Evolutionary conservation across 2,113 vertebrate genomes (phyloP), one percentile per base, ranked within the genome.

Genomic region (Labeo catla): DNA sequence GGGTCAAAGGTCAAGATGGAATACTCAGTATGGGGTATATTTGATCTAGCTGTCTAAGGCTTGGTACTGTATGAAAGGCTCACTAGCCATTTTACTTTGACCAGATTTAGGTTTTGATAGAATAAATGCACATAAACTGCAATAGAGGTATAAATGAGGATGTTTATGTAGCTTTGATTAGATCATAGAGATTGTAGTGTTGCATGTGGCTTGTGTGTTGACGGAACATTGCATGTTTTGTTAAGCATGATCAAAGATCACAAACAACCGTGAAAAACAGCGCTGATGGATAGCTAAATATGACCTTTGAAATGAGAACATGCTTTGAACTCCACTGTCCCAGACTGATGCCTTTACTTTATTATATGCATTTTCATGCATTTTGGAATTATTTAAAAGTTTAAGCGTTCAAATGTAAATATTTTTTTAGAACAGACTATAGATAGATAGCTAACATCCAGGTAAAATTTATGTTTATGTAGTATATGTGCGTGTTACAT

Each of bases 241-340:
- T 52, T 23, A 2, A 80, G 7, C 76, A 83, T 0, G 23, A 68
- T 34, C 76, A 91, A 89, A 90, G 86, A 85, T 78, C 13, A 78
- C 74, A 83, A 6, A 34, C 28, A 34, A 74, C 86, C 81, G 57
- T 66, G 65, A 85, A 88, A 80, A 82, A 78, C 21, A 2, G 13
- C 50, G 43, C 81, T 63, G 59, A 84, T 72, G 87, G 86, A 89
- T 54, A 86, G 45, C 65, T 82, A 83, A 52, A 57, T 23, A 12
- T 61, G 81, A 88, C 83, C 84, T 87, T 87, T 91, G 83, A 83
- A 73, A 85, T 54, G 61, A 72, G 21, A 45, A 43, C 52, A n/a
- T 74, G 77, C 23, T 77, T 50, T 87, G 50, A 76, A 76, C 72
- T 76, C 47, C 9, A 10, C 8, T n/a, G 52, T n/a, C 23, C 74